Conservation (phyloP, 1,140 invertebrate species). For the Temnothorax curvispinosus region DNA sequence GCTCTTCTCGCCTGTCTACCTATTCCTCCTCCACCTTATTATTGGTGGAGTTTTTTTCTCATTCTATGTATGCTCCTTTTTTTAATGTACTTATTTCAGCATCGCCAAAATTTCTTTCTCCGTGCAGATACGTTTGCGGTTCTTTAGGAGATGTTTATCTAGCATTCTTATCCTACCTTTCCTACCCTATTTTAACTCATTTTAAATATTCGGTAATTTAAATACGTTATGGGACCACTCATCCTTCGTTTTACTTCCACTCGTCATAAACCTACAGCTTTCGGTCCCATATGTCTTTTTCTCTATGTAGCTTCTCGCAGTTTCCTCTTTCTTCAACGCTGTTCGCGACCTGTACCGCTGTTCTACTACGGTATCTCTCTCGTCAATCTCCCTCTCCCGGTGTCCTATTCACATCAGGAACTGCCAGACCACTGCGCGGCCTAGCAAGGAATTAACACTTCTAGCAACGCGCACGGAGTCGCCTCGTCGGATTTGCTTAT, state of each 20-base stretch:
- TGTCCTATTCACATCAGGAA: constrained; percentile 42
- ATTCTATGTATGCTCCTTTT: neutral
- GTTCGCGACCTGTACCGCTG: constrained; percentile 1
- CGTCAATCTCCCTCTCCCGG: neutral
- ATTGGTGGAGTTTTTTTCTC: neutral
- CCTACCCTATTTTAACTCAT: constrained; percentile 14
- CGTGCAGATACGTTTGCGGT: neutral
- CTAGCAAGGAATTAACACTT: constrained; percentile 81
- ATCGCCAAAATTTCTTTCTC: neutral
- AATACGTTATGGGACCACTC: neutral
- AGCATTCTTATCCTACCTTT: neutral
- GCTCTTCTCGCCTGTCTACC: neutral
- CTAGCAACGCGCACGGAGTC: constrained; percentile 64
- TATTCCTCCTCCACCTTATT: neutral
- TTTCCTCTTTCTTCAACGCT: neutral
- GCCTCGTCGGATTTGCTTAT: constrained; percentile 78
- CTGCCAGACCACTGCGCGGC: constrained; percentile 46
- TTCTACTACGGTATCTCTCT: constrained; percentile 1
- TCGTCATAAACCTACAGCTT: neutral
- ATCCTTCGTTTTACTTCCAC: neutral
- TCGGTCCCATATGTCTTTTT: neutral
- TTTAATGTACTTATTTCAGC: neutral
- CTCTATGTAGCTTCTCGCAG: neutral
- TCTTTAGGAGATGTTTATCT: neutral
- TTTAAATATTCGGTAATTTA: constrained; percentile 19